Evolutionary conservation across 1,140 invertebrate genomes (phyloP), one percentile per base, ranked within the genome.

Genomic region (Elysia chlorotica): DNA sequence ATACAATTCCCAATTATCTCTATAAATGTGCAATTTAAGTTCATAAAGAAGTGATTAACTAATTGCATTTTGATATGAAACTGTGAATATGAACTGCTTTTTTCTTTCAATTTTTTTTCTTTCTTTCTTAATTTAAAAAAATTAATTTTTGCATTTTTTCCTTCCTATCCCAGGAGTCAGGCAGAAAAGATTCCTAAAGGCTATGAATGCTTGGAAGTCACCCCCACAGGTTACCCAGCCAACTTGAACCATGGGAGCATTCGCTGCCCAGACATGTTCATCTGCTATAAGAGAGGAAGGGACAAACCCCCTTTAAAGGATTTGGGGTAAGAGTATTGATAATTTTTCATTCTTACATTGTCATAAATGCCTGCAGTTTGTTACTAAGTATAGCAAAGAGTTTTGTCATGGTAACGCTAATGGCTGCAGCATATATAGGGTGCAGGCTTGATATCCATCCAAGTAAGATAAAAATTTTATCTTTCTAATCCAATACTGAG

Each of bases 211-310:
- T 89, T 99, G n/a, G 93, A 95, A 74, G 88, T 90, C 53, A 99
- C 97, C 2, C 95, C 96, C 10, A 91, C 92, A 25, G 95, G 81
- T 0, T 81, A 79, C 65, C 84, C 79, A 19, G 98, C 98, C 0
- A 95, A 99, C 88, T 89, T 99, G 37, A 99, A 99, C 88, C 95
- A 98, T 92, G 98, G 97, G 25, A 97, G 96, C 79, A 90, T 99
- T 76, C 91, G 96, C 56, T 94, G 95, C 70, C 93, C 93, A 28
- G 94, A 97, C 87, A 96, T 97, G 86, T 99, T 92, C 88, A 90
- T 99, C 31, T 99, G 97, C 87, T 96, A 93, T 85, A 90, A 92
- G 78, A 89, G 98, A 75, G 96, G 98, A 28, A 90, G 94, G 76
- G 95, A 99, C 85, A 96, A 96, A 86, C 95, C 97, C 33, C 96